Evolutionary conservation across 2,888 invertebrate genomes (phyloP).

Genomic region (Microdon myrmicae): DNA sequence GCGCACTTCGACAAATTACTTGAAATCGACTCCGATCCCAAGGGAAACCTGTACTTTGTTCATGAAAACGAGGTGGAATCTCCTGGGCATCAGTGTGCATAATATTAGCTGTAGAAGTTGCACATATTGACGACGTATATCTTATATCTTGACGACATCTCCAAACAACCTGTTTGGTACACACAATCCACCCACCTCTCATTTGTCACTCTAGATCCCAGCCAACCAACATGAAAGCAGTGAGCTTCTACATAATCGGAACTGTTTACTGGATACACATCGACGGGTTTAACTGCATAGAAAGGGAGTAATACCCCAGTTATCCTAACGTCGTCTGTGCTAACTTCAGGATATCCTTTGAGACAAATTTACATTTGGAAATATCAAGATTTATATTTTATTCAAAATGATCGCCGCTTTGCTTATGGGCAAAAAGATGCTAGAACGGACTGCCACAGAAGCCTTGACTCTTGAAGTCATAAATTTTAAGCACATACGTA

Average conservation of each 20-base stretch:
- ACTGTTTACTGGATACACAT: neutral
- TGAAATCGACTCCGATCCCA: constrained; percentile 21
- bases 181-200: constrained; percentile 38
- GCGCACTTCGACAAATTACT: constrained; percentile 10
- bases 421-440: constrained; percentile 15
- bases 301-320: constrained; percentile 1
- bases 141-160: constrained; percentile 8
- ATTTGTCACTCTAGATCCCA: too few relatives aligned
- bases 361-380: constrained; percentile 57
- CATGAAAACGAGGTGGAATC: constrained; percentile 12
- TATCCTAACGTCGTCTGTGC: too few relatives aligned
- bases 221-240: constrained; percentile 39
- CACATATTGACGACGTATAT: constrained; percentile 45
- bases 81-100: constrained; percentile 33
- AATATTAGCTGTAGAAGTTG: constrained; percentile 29
- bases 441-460: constrained; percentile 8
- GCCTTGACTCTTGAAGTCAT: constrained; percentile 35
- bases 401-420: constrained; percentile 53
- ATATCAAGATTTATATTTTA: constrained; percentile 56
- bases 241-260: constrained; percentile 47
- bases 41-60: neutral
- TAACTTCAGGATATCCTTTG: constrained; percentile 37
- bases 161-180: constrained; percentile 19
- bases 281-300: neutral
- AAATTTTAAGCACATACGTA: too few relatives aligned